Evolutionary conservation across 30 jellyfish, hydroid and myxozoan genomes (phyloP).

Genomic region (Hydra vulgaris): DNA sequence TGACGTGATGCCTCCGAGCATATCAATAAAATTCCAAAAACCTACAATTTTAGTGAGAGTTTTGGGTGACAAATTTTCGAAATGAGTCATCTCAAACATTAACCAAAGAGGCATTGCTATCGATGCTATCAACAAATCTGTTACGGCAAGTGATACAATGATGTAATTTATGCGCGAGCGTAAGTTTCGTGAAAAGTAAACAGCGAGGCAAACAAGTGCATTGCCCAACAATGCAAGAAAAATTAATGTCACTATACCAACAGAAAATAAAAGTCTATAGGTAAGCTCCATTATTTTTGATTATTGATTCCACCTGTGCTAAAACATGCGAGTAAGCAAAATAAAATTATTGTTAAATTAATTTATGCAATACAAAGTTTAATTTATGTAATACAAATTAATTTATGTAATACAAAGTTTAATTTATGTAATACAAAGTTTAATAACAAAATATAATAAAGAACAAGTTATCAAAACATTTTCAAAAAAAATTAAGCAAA

Average conservation of each 20-base stretch:
- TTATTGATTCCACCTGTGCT: too few relatives aligned
- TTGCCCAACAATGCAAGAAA: slow-evolving; percentile 69
- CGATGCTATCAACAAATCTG: slow-evolving; percentile 66
- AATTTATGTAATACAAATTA: too few relatives aligned
- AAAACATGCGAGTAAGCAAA: too few relatives aligned
- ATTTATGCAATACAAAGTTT: too few relatives aligned
- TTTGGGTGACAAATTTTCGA: slow-evolving; percentile 24
- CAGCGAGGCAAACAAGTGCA: slow-evolving; percentile 78
- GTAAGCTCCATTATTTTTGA: neutral
- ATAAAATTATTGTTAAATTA: too few relatives aligned
- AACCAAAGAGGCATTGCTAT: slow-evolving; percentile 86
- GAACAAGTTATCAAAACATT: too few relatives aligned
- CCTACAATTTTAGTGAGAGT: slow-evolving; percentile 26
- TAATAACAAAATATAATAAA: too few relatives aligned
- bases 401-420: too few relatives aligned
- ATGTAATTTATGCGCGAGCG: slow-evolving; percentile 61
- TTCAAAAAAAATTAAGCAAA: too few relatives aligned
- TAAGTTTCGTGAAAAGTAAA: slow-evolving; percentile 50
- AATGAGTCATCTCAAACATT: slow-evolving; percentile 58
- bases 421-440: too few relatives aligned
- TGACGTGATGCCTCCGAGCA: slow-evolving; percentile 80
- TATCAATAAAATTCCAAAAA: slow-evolving; percentile 69
- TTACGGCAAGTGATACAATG: slow-evolving; percentile 67
- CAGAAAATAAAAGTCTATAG: slow-evolving; percentile 31
- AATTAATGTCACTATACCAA: slow-evolving; percentile 56